Percentiles rank a stretch among this genome's conserved stretches.
phyloP scores from a whole-genome alignment of 2,888 invertebrate genomes.

The Brachyptera putata region DNA sequence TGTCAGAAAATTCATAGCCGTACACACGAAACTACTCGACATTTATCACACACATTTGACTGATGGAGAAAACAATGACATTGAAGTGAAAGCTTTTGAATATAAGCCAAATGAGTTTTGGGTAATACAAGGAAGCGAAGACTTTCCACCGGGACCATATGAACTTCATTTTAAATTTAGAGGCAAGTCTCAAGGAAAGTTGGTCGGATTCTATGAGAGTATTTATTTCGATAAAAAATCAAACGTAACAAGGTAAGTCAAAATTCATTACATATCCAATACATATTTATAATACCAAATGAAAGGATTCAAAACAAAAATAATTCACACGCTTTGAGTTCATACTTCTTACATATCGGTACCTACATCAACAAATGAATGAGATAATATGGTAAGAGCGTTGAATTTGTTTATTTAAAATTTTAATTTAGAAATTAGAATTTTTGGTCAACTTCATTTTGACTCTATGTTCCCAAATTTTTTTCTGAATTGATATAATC shows the following conservation, averaged over 20 bases:
- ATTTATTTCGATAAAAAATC: slow-evolving; percentile 45
- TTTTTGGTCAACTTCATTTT: too few species aligned
- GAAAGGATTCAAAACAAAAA: too few species aligned
- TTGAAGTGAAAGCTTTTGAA: slow-evolving; percentile 37
- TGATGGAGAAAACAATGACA: slow-evolving; percentile 37
- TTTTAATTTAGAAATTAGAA: too few species aligned
- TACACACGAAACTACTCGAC: slow-evolving; percentile 50
- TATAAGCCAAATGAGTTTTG: slow-evolving; percentile 36
- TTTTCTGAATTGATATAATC: too few species aligned
- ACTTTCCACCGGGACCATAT: slow-evolving; percentile 39
- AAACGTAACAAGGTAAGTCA: slow-evolving; percentile 39
- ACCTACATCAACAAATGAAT: too few species aligned
- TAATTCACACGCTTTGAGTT: too few species aligned
- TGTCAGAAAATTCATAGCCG: slow-evolving; percentile 46
- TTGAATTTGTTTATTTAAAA: too few species aligned
- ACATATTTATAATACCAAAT: too few species aligned
- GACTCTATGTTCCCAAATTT: too few species aligned
- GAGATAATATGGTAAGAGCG: too few species aligned
- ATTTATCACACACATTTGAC: slow-evolving; percentile 47
- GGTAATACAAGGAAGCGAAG: slow-evolving; percentile 30
- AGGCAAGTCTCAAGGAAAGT: slow-evolving; percentile 52
- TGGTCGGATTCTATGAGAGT: slow-evolving; percentile 60
- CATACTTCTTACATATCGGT: too few species aligned
- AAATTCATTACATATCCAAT: too few species aligned
- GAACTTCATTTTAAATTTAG: slow-evolving; percentile 49